These are phyloP conservation scores for Eupsittula cactorum DNA, from an alignment of 2,113 vertebrate genomes.

Conservation along the genomic window DNA sequence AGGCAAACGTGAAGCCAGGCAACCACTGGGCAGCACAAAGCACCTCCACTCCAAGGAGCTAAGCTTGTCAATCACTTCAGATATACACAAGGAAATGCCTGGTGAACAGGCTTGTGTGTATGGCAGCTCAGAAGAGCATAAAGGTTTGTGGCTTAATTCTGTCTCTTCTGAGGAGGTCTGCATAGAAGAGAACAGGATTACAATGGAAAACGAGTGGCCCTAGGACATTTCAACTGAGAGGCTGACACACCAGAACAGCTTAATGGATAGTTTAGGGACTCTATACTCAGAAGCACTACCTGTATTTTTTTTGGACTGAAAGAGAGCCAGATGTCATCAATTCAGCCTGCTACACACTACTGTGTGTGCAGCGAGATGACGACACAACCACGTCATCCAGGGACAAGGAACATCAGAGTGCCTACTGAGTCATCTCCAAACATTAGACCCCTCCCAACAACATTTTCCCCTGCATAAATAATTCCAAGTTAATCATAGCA, in stretches of 20 bases:
- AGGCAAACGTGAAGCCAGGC: neutral
- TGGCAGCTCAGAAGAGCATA: neutral
- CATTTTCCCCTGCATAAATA: neutral
- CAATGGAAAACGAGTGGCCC: neutral
- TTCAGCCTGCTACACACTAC: neutral
- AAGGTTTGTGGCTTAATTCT: neutral
- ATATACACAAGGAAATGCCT: neutral
- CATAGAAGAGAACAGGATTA: neutral
- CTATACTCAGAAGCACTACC: neutral
- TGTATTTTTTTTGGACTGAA: neutral
- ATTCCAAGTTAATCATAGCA: neutral
- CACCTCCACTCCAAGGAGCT: slow-evolving; percentile 32
- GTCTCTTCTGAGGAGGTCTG: neutral
- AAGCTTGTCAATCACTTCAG: slow-evolving; percentile 8
- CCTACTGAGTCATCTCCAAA: neutral
- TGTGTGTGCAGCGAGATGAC: neutral
- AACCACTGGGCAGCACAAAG: neutral
- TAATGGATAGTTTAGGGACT: neutral
- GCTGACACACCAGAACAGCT: neutral
- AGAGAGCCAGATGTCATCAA: neutral
- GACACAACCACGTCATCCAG: neutral
- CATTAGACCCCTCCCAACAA: neutral
- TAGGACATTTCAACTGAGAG: neutral
- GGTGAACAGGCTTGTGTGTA: neutral
- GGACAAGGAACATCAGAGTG: neutral